phyloP scores from a whole-genome alignment of 2,113 vertebrate species.

The Chunga burmeisteri region DNA sequence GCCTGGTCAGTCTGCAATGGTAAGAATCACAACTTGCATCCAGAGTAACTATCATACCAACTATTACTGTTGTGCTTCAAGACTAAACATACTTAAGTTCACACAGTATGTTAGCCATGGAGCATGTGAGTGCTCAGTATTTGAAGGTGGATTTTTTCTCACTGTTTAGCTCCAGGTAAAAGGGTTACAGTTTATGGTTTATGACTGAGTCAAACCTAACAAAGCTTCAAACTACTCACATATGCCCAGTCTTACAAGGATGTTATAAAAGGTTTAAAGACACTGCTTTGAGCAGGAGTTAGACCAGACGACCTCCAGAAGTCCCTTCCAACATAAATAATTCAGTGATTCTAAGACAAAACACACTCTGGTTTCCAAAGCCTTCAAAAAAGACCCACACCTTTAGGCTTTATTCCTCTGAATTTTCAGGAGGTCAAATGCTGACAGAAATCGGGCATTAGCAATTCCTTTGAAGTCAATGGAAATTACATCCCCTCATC shows the following conservation, averaged over 20 bases:
- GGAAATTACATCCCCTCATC: neutral
- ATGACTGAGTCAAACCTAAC: neutral
- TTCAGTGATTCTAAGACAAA: conserved; percentile 17
- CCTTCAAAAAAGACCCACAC: neutral
- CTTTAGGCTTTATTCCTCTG: neutral
- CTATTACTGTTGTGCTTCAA: neutral
- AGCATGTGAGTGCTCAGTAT: neutral
- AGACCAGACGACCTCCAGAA: neutral
- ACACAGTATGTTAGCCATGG: neutral
- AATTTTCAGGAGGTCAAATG: conserved; percentile 20
- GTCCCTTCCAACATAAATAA: conserved; percentile 16
- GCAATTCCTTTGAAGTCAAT: conserved; percentile 23
- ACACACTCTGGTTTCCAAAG: neutral
- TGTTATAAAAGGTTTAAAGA: neutral
- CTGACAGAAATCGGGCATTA: neutral
- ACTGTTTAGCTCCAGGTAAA: neutral
- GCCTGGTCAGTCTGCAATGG: neutral
- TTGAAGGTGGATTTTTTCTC: neutral
- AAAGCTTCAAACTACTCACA: neutral
- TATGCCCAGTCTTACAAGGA: neutral
- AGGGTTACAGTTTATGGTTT: neutral
- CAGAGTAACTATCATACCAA: neutral
- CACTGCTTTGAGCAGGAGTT: neutral
- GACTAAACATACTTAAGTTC: neutral
- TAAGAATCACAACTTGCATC: neutral